Evolutionary conservation across 1,140 invertebrate species (phyloP).

Genomic region (Caenorhabditis elegans): WBcel235 BX284606.5:2480001-2480500

Average conservation of each 20-base stretch:
- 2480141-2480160: too few relatives aligned
- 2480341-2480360: neutral
- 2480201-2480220: too few relatives aligned
- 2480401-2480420: constrained; percentile 3
- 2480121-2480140: neutral
- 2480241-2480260: constrained; percentile 32
- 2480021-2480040: constrained; percentile 3
- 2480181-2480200: too few relatives aligned
- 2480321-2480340: constrained; percentile 11
- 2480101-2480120: too few relatives aligned
- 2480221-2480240: neutral
- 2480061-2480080: neutral
- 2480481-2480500: neutral
- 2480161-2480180: too few relatives aligned
- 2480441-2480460: too few relatives aligned
- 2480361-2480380: constrained; percentile 21
- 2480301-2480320: constrained; percentile 13
- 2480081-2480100: neutral
- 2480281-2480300: constrained; percentile 27
- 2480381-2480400: neutral
- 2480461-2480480: neutral
- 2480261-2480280: constrained; percentile 16
- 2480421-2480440: neutral
- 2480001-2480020: neutral
- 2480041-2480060: constrained; percentile 17